Evolutionary conservation across 2,797 vertebrate genomes (phyloP), one percentile per base, ranked within the genome.

Genomic region (Naso thynnoides): DNA sequence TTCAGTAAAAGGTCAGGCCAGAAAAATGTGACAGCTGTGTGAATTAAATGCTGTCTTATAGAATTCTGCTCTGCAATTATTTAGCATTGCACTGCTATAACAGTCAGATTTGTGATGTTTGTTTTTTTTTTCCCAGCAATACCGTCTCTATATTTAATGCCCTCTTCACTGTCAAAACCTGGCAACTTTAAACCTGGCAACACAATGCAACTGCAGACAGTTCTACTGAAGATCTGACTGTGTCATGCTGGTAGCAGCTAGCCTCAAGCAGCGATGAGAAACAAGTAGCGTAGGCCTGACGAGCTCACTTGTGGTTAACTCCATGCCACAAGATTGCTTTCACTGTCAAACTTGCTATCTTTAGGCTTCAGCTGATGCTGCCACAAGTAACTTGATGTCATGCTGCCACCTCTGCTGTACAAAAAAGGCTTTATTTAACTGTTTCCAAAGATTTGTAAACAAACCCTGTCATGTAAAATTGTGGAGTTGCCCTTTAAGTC

Each of bases 101-200:
- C 31, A 52, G 38, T 52, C 8, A 10, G 36, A 36, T 24, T 52
- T 23, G 44, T 48, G 24, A n/a, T n/a, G 48, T 50, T 45, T n/a
- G 26, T 21, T 41, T 53, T 73, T 41, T 9, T 41, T 18, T n/a
- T n/a, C n/a, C n/a, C n/a, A n/a, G n/a, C n/a, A n/a, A n/a, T n/a
- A n/a, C n/a, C n/a, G n/a, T n/a, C n/a, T 21, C 31, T 63, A 57
- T 29, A 66, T 56, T 42, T 11, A 31, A 64, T n/a, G 13, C 42
- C 0, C 23, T 73, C 21, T 48, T 65, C 15, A 33, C 14, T 61
- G 5, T 70, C 42, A 33, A 55, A 50, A 57, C 23, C 26, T 54
- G 13, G 9, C n/a, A n/a, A n/a, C n/a, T 33, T 33, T 5, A 52
- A 52, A 57, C 23, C 27, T 55, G 14, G 10, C 19, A 16, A 18